Evolutionary conservation across 2,888 invertebrate genomes (phyloP).

Genomic region (Congeria kusceri): DNA sequence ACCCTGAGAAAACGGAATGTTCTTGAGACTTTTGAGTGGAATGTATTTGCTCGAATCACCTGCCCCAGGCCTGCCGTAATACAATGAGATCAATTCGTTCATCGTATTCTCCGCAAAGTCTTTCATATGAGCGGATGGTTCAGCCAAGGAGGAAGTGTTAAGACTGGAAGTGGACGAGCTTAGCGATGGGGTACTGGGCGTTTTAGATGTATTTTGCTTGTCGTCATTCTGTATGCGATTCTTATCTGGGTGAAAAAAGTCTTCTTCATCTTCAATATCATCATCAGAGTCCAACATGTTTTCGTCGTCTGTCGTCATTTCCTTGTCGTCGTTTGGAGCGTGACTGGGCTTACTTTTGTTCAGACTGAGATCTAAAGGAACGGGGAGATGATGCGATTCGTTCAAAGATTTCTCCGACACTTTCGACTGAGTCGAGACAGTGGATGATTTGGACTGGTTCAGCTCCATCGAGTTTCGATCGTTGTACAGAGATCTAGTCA

Average conservation of each 20-base stretch:
- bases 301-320: constrained; percentile 26
- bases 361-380: constrained; percentile 61
- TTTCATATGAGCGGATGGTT: constrained; percentile 86
- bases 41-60: constrained; percentile 87
- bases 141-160: constrained; percentile 1
- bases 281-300: constrained; percentile 53
- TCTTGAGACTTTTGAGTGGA: constrained; percentile 90
- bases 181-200: neutral
- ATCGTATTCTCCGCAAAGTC: constrained; percentile 93
- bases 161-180: neutral
- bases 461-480: constrained; percentile 34
- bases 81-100: constrained; percentile 92
- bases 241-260: constrained; percentile 42
- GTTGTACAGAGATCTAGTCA: constrained; percentile 23
- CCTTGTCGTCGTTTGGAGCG: neutral
- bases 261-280: constrained; percentile 45
- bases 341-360: constrained; percentile 16
- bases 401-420: constrained; percentile 28
- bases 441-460: constrained; percentile 43
- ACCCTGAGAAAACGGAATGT: constrained; percentile 76
- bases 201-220: neutral
- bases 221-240: constrained; percentile 45
- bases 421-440: constrained; percentile 41
- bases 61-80: constrained; percentile 89
- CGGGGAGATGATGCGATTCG: constrained; percentile 19